A percentile compares a stretch with the other conserved stretches of the same genome.
These are phyloP conservation scores for Drosophila sturtevanti DNA, from an alignment of 1,140 invertebrate species.

Conservation along the genomic window DNA sequence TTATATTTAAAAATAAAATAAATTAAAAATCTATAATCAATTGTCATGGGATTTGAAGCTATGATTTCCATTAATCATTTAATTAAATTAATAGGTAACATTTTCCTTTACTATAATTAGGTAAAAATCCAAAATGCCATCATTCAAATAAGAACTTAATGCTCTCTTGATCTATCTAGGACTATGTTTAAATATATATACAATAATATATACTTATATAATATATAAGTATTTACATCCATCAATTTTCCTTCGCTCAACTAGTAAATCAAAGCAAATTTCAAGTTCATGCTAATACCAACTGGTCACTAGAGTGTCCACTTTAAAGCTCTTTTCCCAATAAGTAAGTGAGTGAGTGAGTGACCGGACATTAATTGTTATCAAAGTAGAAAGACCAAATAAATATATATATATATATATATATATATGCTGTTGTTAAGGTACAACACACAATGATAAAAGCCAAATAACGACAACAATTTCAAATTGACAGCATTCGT, in stretches of 20 bases:
- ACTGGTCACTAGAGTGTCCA: slow-evolving; percentile 4
- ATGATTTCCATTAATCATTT: too few species aligned
- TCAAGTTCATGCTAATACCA: slow-evolving; percentile 4
- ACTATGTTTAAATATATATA: too few species aligned
- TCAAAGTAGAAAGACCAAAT: slow-evolving; percentile 1
- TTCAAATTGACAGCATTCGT: slow-evolving; percentile 6
- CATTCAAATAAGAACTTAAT: neutral
- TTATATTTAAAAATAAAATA: too few species aligned
- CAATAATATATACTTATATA: neutral
- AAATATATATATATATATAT: neutral
- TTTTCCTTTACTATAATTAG: neutral
- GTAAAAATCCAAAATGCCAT: neutral
- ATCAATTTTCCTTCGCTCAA: neutral
- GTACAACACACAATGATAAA: slow-evolving; percentile 4
- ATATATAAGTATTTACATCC: neutral
- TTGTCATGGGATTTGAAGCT: too few species aligned
- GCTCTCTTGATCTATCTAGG: neutral
- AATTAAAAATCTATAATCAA: too few species aligned
- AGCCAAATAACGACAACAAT: neutral
- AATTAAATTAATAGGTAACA: neutral
- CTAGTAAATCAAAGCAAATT: slow-evolving; percentile 3
- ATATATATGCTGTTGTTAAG: neutral
- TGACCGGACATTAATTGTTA: neutral
- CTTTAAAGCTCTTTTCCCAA: neutral
- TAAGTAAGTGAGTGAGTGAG: neutral